Evolutionary conservation across 2,797 vertebrate genomes (phyloP), one percentile per base, ranked within the genome.

Genomic region (Coluber constrictor): DNA sequence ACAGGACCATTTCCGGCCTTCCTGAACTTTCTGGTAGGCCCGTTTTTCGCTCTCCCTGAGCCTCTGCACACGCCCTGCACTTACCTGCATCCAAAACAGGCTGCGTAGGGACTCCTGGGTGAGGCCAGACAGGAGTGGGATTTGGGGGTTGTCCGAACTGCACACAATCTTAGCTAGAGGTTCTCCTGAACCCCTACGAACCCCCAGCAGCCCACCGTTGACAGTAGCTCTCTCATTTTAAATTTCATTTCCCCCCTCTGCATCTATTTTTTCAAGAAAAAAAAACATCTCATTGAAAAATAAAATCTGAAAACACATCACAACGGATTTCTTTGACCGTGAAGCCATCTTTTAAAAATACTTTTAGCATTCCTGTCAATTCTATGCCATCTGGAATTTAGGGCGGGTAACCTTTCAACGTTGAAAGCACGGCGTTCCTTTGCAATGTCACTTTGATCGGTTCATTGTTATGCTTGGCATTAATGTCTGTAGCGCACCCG

Each of bases 1-100:
- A 51, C 0, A 0, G 51, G 6, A 7, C 1, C 7, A 7, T 51
- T 51, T 51, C 8, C 1, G 0, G 51, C 51, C 51, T 51, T 51
- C 51, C 51, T 7, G 51, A 51, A 51, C 8, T 51, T n/a, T 51
- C 51, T 9, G 8, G 1, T 0, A 9, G 51, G 0, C 51, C 8
- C 0, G 8, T 51, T 51, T 51, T 51, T 51, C 51, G 1, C 0
- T 7, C 51, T 51, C 51, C 51, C 8, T 51, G 51, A 51, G 51
- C 51, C 0, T 51, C 7, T 7, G 0, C 8, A 0, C 8, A 7
- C 8, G 8, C 51, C 51, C 0, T 51, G 51, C 51, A 51, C 51
- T 51, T 51, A 51, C 51, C 51, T 51, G 51, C 51, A 51, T 7
- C 51, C 51, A 51, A 51, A 51, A 51, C 0, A 7, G 51, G 51